A percentile compares a stretch with the other conserved stretches of the same genome.
phyloP scores from a whole-genome alignment of 2,888 invertebrate genomes.

The Lacanobia wlatinum region DNA sequence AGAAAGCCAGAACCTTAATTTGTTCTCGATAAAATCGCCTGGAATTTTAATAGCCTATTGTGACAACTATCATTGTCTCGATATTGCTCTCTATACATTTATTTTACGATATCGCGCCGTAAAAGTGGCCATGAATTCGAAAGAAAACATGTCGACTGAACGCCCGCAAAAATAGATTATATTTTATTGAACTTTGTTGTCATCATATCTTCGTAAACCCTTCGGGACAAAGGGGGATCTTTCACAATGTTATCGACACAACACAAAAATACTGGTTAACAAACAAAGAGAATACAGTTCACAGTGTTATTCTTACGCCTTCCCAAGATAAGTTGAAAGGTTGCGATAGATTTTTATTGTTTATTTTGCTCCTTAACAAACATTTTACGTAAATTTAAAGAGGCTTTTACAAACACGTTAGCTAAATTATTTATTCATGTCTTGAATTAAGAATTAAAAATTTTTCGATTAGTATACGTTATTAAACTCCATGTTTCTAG shows the following conservation, averaged over 20 bases:
- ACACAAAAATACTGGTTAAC: conserved; percentile 76
- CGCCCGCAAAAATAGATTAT: conserved; percentile 76
- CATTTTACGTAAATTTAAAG: conserved; percentile 11
- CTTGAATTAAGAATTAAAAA: not conserved
- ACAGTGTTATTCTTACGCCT: conserved; percentile 61
- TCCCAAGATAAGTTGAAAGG: conserved; percentile 63
- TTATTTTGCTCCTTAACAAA: conserved; percentile 35
- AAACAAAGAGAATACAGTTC: conserved; percentile 73
- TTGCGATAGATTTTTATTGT: conserved; percentile 47
- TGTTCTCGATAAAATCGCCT: conserved; percentile 13
- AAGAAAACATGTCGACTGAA: conserved; percentile 64
- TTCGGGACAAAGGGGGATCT: conserved; percentile 73
- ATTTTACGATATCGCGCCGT: conserved; percentile 54
- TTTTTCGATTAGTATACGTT: not conserved
- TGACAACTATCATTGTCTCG: conserved; percentile 41
- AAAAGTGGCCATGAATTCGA: conserved; percentile 63
- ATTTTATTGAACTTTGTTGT: conserved; percentile 81
- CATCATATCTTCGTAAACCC: conserved; percentile 77
- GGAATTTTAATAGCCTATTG: conserved; percentile 41
- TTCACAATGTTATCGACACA: conserved; percentile 79
- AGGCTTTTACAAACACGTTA: not conserved
- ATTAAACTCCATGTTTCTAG: not conserved
- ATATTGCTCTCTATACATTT: conserved; percentile 48
- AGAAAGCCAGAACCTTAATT: conserved; percentile 21
- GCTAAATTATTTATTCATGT: not conserved